These are phyloP conservation scores for Harlomillsia oculata DNA, from an alignment of 1,140 invertebrate genomes.

Conservation along the genomic window DNA sequence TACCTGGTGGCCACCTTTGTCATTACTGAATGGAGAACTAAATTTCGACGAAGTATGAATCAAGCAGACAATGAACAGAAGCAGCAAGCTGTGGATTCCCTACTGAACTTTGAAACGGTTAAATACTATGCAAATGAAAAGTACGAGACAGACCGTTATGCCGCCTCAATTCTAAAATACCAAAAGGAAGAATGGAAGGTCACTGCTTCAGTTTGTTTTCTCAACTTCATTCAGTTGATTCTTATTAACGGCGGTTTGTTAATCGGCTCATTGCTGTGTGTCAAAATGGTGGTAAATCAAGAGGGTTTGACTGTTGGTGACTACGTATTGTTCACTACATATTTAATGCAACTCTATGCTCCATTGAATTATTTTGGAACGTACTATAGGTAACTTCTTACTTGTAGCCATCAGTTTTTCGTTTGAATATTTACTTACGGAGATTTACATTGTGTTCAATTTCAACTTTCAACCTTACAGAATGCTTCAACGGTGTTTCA, in stretches of 20 bases:
- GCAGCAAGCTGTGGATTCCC: conserved; percentile 50
- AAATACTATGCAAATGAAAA: conserved; percentile 55
- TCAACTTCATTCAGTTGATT: conserved; percentile 47
- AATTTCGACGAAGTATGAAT: conserved; percentile 51
- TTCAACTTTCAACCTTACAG: conserved; percentile 49
- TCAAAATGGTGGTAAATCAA: conserved; percentile 43
- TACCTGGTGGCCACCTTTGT: conserved; percentile 42
- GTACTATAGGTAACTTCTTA: conserved; percentile 48
- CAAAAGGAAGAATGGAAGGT: conserved; percentile 49
- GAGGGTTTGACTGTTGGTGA: conserved; percentile 49
- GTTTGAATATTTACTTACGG: background rate
- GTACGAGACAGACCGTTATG: conserved; percentile 49
- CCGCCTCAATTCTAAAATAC: conserved; percentile 43
- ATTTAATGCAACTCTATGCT: conserved; percentile 52
- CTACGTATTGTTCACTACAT: conserved; percentile 53
- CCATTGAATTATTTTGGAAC: conserved; percentile 58
- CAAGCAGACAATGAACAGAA: conserved; percentile 48
- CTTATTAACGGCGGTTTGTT: conserved; percentile 48
- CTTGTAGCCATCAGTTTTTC: background rate
- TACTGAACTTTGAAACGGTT: conserved; percentile 58
- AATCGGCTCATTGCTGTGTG: conserved; percentile 49
- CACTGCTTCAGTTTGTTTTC: conserved; percentile 45
- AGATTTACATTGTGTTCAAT: conserved; percentile 1
- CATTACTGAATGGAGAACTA: conserved; percentile 35
- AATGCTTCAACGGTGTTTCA: conserved; percentile 91